Evolutionary conservation across 2,113 vertebrate genomes (phyloP), one percentile per base, ranked within the genome.

Genomic region (Redunca redunca): DNA sequence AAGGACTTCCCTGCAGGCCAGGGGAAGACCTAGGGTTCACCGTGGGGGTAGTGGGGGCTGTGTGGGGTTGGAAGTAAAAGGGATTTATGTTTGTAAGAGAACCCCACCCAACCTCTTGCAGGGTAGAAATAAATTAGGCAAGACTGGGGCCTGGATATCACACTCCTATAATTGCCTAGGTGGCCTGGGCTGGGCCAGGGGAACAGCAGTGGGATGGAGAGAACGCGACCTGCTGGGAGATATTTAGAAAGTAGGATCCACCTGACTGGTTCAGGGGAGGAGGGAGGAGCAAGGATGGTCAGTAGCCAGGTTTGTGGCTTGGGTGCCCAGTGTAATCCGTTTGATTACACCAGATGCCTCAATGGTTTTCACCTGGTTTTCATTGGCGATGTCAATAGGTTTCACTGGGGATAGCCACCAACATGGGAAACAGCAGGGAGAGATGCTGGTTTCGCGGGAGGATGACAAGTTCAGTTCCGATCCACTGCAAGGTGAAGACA

Each of bases 21-120:
- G 6, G 50, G 85, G 11, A 46, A 19, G 50, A 43, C 12, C 19
- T 36, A 30, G 30, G 5, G 33, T 8, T 74, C 55, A 3, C 81
- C 0, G 0, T n/a, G 43, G 60, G 64, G 21, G 9, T 7, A 1
- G 36, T 6, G 12, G 55, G 40, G 3, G 4, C 10, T 12, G 26
- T 36, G 30, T 55, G 58, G 48, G 19, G 33, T 30, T 77, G 9
- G n/a, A 77, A 28, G 13, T 14, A 48, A 9, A 64, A 40, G 2
- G 58, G 33, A 52, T 82, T 52, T 84, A 1, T 17, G 52, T 77
- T 60, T 9, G 5, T 26, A n/a, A 89, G 6, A 78, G 17, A 40
- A 64, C 28, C n/a, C 16, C 16, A 36, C 62, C 33, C 8, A 8
- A 36, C 19, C 43, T 50, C 28, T 28, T 28, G 19, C 28, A 10